These are phyloP conservation scores for Heteromormyrus szaboi DNA, from an alignment of 2,797 vertebrate genomes.

Conservation along the genomic window DNA sequence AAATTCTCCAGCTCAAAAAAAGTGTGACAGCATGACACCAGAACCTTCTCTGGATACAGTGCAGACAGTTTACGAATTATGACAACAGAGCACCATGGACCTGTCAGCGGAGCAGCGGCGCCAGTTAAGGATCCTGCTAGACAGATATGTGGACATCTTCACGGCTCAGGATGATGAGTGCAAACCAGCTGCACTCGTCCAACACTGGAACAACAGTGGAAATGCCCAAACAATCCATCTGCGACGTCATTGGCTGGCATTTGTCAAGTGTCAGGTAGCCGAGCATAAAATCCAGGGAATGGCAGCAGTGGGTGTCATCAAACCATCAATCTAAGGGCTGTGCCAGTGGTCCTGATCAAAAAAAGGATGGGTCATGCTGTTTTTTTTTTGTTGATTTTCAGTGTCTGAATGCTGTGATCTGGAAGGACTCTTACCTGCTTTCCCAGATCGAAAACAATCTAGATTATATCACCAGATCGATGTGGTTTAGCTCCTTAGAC, in stretches of 20 bases:
- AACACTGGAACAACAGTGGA: background rate
- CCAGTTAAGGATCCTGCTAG: background rate
- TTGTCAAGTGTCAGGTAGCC: too few species aligned
- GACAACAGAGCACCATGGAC: background rate
- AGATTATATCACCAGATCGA: background rate
- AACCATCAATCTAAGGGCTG: too few species aligned
- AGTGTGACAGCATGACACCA: background rate
- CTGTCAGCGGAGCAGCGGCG: background rate
- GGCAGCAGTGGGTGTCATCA: too few species aligned
- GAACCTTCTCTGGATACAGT: background rate
- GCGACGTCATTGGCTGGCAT: background rate
- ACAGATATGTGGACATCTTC: background rate
- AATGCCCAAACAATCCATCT: background rate
- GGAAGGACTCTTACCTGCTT: background rate
- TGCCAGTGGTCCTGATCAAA: too few species aligned
- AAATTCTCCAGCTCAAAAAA: background rate
- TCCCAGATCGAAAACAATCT: background rate
- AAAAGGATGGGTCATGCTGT: too few species aligned
- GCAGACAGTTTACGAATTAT: background rate
- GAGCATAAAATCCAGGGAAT: too few species aligned
- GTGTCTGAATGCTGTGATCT: too few species aligned
- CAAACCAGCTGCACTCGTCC: background rate
- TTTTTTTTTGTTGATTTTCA: too few species aligned
- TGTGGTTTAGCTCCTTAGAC: background rate
- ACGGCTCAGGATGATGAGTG: background rate